These are phyloP conservation scores for Galaxea fascicularis DNA, from an alignment of 92 coral and sea anemone species.

Conservation along the genomic window DNA sequence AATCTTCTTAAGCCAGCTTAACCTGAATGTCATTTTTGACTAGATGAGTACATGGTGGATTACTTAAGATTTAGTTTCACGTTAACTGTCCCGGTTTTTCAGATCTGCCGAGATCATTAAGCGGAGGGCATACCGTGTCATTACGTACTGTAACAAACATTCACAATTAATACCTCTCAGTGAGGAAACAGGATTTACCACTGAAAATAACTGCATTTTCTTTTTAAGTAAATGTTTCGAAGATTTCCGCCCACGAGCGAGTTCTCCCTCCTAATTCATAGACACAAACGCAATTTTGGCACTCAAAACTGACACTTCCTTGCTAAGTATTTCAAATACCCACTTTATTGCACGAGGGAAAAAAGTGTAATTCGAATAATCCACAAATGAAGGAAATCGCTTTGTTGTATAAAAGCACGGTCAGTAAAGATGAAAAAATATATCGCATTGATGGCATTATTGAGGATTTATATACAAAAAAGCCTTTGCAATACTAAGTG, in stretches of 20 bases:
- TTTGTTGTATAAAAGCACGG: too few relatives aligned
- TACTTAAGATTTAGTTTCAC: neutral
- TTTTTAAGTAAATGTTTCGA: slow-evolving; percentile 12
- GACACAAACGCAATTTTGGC: slow-evolving; percentile 1
- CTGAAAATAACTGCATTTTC: neutral
- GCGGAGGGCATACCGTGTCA: neutral
- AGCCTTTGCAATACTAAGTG: too few relatives aligned
- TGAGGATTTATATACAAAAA: too few relatives aligned
- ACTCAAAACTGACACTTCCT: neutral
- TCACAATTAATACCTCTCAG: neutral
- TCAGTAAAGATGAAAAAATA: too few relatives aligned
- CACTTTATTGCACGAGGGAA: neutral
- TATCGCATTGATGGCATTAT: too few relatives aligned
- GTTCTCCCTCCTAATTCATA: neutral
- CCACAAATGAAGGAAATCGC: neutral
- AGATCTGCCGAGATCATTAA: neutral
- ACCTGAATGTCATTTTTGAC: neutral
- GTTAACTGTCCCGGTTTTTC: neutral
- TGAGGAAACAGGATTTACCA: neutral
- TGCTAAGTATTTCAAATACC: neutral
- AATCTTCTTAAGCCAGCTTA: too few relatives aligned
- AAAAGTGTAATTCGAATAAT: neutral
- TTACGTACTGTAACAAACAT: slow-evolving; percentile 8
- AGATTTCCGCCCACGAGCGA: slow-evolving; percentile 2
- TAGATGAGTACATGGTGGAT: neutral